These are phyloP conservation scores for Resseliella maxima DNA, from an alignment of 2,888 invertebrate species.

Conservation along the genomic window DNA sequence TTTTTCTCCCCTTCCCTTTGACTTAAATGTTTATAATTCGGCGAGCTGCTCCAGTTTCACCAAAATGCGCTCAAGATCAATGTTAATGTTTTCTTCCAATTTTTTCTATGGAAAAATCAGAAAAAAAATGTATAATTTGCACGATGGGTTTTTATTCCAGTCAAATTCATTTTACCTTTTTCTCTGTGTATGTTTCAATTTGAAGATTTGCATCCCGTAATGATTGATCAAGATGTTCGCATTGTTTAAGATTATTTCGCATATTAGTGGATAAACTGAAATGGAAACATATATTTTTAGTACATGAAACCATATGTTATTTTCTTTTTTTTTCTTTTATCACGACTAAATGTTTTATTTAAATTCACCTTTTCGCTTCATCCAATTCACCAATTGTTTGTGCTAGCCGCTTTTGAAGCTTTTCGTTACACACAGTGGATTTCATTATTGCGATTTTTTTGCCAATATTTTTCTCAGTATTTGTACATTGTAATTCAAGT, in stretches of 20 bases:
- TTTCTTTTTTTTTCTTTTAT: too few species aligned
- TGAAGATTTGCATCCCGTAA: background rate
- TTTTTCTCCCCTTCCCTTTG: background rate
- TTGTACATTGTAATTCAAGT: background rate
- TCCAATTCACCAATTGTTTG: background rate
- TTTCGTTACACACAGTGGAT: background rate
- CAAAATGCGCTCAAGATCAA: background rate
- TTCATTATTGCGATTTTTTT: background rate
- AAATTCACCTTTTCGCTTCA: background rate
- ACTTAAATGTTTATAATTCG: background rate
- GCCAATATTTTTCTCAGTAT: background rate
- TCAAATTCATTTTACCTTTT: background rate
- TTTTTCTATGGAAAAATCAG: background rate
- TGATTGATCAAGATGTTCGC: background rate
- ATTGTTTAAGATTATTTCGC: background rate
- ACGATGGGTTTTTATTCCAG: too few species aligned
- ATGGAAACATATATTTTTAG: background rate
- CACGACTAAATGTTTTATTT: background rate
- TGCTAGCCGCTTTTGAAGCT: background rate
- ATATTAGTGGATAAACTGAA: background rate
- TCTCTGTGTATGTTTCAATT: background rate
- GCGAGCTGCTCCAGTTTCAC: background rate
- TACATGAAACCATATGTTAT: too few species aligned
- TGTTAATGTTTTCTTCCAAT: conserved; percentile 17
- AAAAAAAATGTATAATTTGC: too few species aligned